phyloP scores from a whole-genome alignment of 2,888 invertebrate species.

The Drosophila macrothrix region DNA sequence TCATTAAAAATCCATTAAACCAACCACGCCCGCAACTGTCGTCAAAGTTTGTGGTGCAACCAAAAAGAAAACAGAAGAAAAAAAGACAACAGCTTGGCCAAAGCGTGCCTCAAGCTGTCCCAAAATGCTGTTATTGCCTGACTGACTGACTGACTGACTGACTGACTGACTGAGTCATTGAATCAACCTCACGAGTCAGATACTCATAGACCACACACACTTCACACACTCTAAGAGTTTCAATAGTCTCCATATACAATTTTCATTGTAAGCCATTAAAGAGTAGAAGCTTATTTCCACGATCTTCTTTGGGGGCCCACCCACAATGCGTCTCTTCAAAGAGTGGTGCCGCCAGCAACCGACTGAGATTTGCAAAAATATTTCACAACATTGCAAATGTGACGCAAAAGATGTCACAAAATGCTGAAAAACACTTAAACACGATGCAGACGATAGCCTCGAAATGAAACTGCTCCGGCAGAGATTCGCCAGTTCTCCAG shows the following conservation, averaged over 20 bases:
- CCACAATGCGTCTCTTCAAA: slow-evolving; percentile 73
- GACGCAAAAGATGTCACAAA: slow-evolving; percentile 76
- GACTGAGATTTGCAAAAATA: slow-evolving; percentile 79
- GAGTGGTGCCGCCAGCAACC: slow-evolving; percentile 40
- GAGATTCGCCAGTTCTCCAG: background rate
- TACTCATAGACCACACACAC: slow-evolving; percentile 21
- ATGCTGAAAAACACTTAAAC: slow-evolving; percentile 71
- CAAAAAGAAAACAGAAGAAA: slow-evolving; percentile 1
- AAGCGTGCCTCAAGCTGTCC: background rate
- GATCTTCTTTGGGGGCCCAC: slow-evolving; percentile 55
- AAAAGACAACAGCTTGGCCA: slow-evolving; percentile 38
- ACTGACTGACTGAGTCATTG: slow-evolving; percentile 27
- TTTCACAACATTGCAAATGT: slow-evolving; percentile 77
- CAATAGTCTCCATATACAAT: slow-evolving; percentile 16
- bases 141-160: slow-evolving; percentile 18
- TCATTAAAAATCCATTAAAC: slow-evolving; percentile 78
- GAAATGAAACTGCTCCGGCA: background rate
- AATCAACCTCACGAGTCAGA: slow-evolving; percentile 14
- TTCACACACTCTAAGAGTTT: slow-evolving; percentile 14
- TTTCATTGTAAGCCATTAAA: slow-evolving; percentile 75
- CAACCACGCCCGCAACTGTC: slow-evolving; percentile 54
- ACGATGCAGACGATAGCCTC: slow-evolving; percentile 4
- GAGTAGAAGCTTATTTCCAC: slow-evolving; percentile 34
- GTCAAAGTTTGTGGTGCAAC: slow-evolving; percentile 60
- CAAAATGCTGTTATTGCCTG: background rate